Base-by-base conservation (phyloP, 2,888 invertebrate species). In the Tanytarsus gracilentus region DNA sequence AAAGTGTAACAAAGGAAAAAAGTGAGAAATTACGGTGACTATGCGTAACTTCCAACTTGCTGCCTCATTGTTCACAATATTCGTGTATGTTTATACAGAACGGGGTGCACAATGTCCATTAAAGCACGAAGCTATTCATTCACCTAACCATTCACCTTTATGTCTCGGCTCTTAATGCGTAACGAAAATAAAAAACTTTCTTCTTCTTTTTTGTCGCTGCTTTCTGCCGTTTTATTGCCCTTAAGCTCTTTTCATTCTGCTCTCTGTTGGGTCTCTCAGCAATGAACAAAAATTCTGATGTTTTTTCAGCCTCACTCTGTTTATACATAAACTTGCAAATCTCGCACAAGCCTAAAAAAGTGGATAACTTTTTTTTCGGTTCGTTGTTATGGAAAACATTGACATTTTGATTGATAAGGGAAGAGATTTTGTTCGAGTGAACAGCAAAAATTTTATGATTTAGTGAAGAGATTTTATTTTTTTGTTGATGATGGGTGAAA, bases 21-120 rank as follows among this genome's bases (percentile, higher is more conserved):
- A 49, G 18, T 21, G 40, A n/a, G 23, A 56, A 56, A 56, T 39
- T 56, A 40, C 55, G 16, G 39, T 56, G 55, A 56, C 55, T 33
- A 6, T 39, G 55, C 55, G 55, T 27, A 56, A 25, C 14, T 9
- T 48, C 25, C 3, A 14, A 11, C n/a, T n/a, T 49, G 11, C 49
- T n/a, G 26, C 49, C 25, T 23, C 26, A 26, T 9, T 16, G 16
- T 16, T 53, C 6, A 16, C 21, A 33, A 50, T 23, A n/a, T 53
- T 29, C 14, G 16, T n/a, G n/a, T n/a, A n/a, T 36, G n/a, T n/a
- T 36, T n/a, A 36, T 36, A 16, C n/a, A 14, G 36, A 36, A 14
- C 14, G n/a, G 14, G 16, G 16, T 36, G 16, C 36, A 36, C 36
- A 36, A 36, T 23, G 44, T 44, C 44, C 44, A 44, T 44, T 44